A percentile compares a stretch with the other conserved stretches of the same genome.
Evolutionary conservation across 1,140 invertebrate genomes (phyloP).

Genomic region (Rhagoletis zephyria): DNA sequence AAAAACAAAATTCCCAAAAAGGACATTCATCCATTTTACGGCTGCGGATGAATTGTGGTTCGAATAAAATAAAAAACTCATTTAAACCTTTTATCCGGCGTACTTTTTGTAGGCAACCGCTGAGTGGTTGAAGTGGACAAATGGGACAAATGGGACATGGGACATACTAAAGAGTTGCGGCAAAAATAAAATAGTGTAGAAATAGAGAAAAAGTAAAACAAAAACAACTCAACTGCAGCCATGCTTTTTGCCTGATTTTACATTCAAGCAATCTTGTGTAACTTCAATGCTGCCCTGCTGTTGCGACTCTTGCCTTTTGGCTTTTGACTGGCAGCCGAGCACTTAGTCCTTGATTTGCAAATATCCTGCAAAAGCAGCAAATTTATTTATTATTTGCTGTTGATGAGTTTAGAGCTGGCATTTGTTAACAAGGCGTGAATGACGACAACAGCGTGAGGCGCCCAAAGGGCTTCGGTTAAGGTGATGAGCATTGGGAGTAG

Average conservation of each 20-base stretch:
- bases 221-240: background rate
- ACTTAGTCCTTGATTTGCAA: background rate
- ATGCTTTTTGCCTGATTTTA: background rate
- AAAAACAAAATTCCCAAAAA: constrained; percentile 43
- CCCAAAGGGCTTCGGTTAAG: background rate
- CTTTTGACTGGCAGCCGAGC: background rate
- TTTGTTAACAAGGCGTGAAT: constrained; percentile 3
- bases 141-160: background rate
- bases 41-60: constrained; percentile 56
- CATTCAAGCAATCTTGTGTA: background rate
- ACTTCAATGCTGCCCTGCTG: background rate
- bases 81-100: background rate
- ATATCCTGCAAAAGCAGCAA: background rate
- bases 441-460: background rate
- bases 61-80: constrained; percentile 57
- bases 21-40: constrained; percentile 50
- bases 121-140: background rate
- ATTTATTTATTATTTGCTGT: background rate
- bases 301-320: background rate
- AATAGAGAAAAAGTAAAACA: background rate
- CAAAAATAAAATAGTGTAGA: background rate
- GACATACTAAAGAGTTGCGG: background rate
- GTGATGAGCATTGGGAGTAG: background rate
- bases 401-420: background rate
- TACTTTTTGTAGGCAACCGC: background rate